Percentiles rank a stretch among this genome's conserved stretches.
Conservation (phyloP, 2,113 vertebrate genomes). For the Gulo gulo region DNA sequence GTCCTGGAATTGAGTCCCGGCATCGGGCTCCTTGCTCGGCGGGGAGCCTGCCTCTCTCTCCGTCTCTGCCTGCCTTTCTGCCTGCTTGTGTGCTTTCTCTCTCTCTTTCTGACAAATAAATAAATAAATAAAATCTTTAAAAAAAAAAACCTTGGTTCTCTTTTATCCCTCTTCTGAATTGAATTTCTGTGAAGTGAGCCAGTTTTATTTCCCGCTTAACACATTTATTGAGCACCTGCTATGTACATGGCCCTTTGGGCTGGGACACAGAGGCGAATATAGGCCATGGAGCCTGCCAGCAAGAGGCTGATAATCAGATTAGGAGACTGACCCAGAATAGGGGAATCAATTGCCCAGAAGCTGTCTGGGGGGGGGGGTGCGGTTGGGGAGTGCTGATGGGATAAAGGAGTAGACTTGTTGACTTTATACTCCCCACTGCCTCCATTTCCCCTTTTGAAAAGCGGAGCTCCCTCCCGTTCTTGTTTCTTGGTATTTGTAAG, state of each 20-base stretch:
- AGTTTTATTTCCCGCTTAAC: background rate
- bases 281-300: background rate
- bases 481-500: background rate
- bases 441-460: background rate
- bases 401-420: background rate
- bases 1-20: no score
- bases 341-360: no score
- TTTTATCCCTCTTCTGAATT: background rate
- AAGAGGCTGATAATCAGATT: background rate
- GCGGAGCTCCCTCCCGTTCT: background rate
- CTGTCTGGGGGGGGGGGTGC: accelerated
- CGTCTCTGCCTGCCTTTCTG: no score
- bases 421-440: background rate
- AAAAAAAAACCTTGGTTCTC: background rate
- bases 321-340: background rate
- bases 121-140: no score
- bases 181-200: constrained; percentile 5
- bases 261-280: background rate
- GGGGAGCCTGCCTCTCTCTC: no score
- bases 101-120: no score
- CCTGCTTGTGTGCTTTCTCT: no score
- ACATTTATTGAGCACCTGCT: background rate
- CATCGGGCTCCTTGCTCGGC: no score
- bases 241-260: background rate
- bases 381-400: accelerated